A percentile compares a stretch with the other conserved stretches of the same genome.
Evolutionary conservation across 37 sponge, comb jelly and placozoan species (phyloP).

Genomic region (Chondrosia reniformis): DNA sequence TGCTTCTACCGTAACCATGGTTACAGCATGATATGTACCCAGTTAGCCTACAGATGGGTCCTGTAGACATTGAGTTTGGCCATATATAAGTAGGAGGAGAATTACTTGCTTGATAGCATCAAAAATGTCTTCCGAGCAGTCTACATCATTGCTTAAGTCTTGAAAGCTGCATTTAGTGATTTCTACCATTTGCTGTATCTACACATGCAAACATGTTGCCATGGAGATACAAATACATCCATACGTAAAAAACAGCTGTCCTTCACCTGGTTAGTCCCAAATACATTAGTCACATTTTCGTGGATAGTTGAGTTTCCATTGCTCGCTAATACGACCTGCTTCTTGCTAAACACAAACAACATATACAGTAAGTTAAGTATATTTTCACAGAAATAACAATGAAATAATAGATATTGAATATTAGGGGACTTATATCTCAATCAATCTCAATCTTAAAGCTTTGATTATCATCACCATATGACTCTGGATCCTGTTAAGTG

Average conservation of each 20-base stretch:
- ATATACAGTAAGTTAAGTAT: no score
- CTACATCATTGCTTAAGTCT: neutral
- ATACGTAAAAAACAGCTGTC: neutral
- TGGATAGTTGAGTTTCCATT: constrained; percentile 47
- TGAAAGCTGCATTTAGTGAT: neutral
- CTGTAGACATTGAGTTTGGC: no score
- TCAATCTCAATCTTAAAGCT: no score
- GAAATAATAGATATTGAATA: no score
- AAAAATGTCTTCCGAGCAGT: neutral
- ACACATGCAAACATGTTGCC: neutral
- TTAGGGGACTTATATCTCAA: no score
- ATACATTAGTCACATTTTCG: constrained; percentile 72
- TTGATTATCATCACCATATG: no score
- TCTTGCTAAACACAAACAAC: constrained; percentile 35
- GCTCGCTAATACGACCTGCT: constrained; percentile 67
- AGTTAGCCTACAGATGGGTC: no score
- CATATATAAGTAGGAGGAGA: no score
- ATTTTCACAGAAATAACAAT: no score
- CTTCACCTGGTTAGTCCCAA: constrained; percentile 81
- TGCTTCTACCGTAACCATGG: constrained; percentile 86
- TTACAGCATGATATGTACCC: constrained; percentile 87
- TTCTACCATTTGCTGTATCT: neutral
- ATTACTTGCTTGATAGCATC: neutral
- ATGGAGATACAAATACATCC: neutral
- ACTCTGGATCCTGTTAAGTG: no score